These are phyloP conservation scores for Ernsta delagoae DNA, from an alignment of 2,888 invertebrate genomes.

Conservation along the genomic window DNA sequence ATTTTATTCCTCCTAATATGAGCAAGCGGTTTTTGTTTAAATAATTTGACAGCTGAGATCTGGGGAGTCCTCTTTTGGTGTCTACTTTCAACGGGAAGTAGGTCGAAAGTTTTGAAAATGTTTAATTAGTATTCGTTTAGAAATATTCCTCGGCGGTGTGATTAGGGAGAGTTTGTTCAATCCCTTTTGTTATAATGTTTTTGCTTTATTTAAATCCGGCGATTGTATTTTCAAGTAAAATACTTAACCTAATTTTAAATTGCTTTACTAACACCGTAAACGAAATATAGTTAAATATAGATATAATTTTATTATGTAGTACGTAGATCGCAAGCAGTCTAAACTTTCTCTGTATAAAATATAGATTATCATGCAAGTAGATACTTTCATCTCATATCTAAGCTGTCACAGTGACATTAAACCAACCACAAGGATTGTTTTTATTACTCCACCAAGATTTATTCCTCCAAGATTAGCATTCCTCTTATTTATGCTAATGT, in stretches of 20 bases:
- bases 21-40: constrained; percentile 37
- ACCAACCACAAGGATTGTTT: constrained; percentile 71
- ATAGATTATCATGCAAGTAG: too few relatives aligned
- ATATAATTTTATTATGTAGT: too few relatives aligned
- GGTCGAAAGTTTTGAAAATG: constrained; percentile 6
- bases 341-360: too few relatives aligned
- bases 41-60: constrained; percentile 38
- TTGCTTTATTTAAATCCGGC: not conserved
- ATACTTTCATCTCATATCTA: not conserved
- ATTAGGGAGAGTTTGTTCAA: constrained; percentile 2
- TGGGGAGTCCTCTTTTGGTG: constrained; percentile 19
- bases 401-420: constrained; percentile 68
- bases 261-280: too few relatives aligned
- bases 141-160: not conserved
- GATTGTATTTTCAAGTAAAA: not conserved
- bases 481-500: constrained; percentile 85
- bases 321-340: too few relatives aligned
- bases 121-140: constrained; percentile 13
- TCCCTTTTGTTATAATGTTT: constrained; percentile 5
- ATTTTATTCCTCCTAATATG: constrained; percentile 49
- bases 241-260: too few relatives aligned
- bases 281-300: too few relatives aligned
- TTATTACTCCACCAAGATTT: constrained; percentile 79
- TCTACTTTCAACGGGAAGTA: not conserved
- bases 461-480: constrained; percentile 83